Conservation (phyloP, 2,113 vertebrate species). For the Ceyx margarethae region DNA sequence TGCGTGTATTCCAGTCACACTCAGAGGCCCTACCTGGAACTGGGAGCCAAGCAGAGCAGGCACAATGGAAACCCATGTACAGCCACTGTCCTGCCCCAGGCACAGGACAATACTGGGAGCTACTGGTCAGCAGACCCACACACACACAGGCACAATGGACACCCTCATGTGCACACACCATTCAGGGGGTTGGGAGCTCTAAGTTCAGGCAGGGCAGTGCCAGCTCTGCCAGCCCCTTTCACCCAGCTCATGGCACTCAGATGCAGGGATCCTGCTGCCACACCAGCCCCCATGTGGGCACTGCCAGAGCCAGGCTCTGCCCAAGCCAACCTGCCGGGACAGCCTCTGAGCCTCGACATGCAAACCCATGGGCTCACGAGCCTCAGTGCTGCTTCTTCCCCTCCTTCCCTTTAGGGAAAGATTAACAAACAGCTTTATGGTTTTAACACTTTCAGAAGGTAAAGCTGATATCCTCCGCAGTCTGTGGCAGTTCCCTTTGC, state of each 20-base stretch:
- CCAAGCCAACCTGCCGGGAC: accelerated
- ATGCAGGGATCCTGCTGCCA: no score
- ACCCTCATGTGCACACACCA: no score
- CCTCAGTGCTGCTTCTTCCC: neutral
- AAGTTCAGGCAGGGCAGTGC: no score
- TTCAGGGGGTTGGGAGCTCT: no score
- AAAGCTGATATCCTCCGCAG: neutral
- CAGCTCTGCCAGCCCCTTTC: no score
- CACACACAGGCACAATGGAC: no score
- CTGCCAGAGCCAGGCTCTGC: neutral
- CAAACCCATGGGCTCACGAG: accelerated
- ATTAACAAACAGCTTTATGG: neutral
- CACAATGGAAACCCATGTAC: no score
- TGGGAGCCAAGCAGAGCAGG: no score
- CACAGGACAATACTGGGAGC: no score
- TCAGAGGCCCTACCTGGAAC: neutral
- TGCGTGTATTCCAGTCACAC: accelerated
- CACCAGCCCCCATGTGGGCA: neutral
- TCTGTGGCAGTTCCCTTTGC: accelerated
- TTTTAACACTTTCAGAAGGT: neutral
- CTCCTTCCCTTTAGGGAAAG: neutral
- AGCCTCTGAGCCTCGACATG: neutral
- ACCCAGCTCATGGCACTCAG: no score
- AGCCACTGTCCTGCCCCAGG: no score
- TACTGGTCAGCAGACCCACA: no score